phyloP scores from a whole-genome alignment of 2,888 invertebrate genomes.

The Brenthis daphne region DNA sequence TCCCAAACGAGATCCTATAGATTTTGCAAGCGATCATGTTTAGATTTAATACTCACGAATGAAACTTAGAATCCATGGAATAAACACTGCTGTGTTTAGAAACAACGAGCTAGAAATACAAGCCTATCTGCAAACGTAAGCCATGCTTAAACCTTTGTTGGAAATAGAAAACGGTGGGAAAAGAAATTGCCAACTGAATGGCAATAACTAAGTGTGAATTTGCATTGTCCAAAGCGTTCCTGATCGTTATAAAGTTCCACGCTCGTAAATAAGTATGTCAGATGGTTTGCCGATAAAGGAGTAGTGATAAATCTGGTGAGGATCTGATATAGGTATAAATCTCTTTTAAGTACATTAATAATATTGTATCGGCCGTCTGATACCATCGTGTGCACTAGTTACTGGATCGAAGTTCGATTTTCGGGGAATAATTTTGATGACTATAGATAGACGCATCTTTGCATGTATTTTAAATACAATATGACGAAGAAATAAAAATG shows the following conservation, averaged over 20 bases:
- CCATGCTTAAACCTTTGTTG: conserved; percentile 19
- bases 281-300: conserved; percentile 60
- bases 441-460: too few species aligned
- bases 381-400: too few species aligned
- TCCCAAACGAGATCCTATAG: conserved; percentile 51
- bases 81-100: conserved; percentile 27
- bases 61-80: conserved; percentile 27
- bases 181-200: conserved; percentile 53
- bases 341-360: not conserved
- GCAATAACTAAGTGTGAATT: conserved; percentile 61
- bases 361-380: too few species aligned
- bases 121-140: conserved; percentile 40
- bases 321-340: conserved; percentile 54
- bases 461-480: too few species aligned
- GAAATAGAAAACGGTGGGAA: conserved; percentile 47
- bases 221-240: conserved; percentile 60
- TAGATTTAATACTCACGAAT: conserved; percentile 71
- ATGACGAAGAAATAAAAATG: too few species aligned
- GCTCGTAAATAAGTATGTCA: conserved; percentile 63
- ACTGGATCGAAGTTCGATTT: too few species aligned
- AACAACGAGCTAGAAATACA: conserved; percentile 24
- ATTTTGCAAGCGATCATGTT: conserved; percentile 58
- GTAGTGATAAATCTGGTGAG: conserved; percentile 60
- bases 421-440: too few species aligned
- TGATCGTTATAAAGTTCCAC: conserved; percentile 57